These are phyloP conservation scores for Sebastes matsubarae DNA, from an alignment of 2,797 vertebrate species.

Conservation along the genomic window DNA sequence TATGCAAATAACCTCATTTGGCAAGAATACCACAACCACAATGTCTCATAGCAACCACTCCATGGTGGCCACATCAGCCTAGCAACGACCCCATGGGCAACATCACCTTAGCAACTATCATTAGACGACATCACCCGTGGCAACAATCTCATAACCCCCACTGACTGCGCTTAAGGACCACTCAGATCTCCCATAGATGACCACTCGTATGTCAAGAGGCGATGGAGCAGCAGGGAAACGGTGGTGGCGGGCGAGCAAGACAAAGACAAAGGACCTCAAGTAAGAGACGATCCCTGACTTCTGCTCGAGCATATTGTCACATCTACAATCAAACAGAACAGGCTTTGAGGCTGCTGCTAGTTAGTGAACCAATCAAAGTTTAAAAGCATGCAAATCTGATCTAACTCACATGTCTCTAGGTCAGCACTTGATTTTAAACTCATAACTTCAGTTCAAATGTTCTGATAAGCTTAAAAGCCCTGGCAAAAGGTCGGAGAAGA, in stretches of 20 bases:
- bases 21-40: background rate
- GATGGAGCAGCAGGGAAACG: slow-evolving; percentile 4
- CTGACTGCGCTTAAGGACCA: slow-evolving; percentile 43
- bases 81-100: slow-evolving; percentile 50
- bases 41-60: slow-evolving; percentile 31
- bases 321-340: background rate
- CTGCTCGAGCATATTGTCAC: background rate
- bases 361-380: background rate
- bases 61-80: slow-evolving; percentile 20
- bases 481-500: background rate
- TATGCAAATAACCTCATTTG: background rate
- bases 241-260: background rate
- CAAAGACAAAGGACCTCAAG: background rate
- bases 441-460: background rate
- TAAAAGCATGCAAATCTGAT: background rate
- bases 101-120: slow-evolving; percentile 63
- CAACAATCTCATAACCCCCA: slow-evolving; percentile 55
- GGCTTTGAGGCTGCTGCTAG: background rate
- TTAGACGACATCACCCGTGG: slow-evolving; percentile 48
- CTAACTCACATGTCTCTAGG: background rate
- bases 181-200: slow-evolving; percentile 36
- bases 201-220: slow-evolving; percentile 21
- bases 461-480: background rate
- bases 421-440: background rate
- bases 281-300: background rate